These are phyloP conservation scores for Cydia splendana DNA, from an alignment of 1,140 invertebrate genomes.

Conservation along the genomic window DNA sequence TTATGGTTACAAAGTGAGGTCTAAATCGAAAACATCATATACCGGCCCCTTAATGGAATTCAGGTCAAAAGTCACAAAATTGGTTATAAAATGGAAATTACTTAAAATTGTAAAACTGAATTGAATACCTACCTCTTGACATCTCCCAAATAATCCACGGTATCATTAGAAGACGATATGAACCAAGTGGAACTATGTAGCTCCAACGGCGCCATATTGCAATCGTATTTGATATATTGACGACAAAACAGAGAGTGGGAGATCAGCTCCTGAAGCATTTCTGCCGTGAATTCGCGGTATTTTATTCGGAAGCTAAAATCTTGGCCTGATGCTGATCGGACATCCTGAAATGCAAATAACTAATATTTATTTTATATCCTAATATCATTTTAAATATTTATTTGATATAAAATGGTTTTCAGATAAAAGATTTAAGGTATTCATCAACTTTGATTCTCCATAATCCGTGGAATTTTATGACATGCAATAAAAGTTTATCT, in stretches of 20 bases:
- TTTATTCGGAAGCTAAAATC: conserved; percentile 92
- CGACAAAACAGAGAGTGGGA: conserved; percentile 93
- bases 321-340: conserved; percentile 85
- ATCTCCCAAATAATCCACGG: conserved; percentile 91
- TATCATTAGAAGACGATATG: conserved; percentile 87
- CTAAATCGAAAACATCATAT: too few relatives aligned
- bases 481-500: too few relatives aligned
- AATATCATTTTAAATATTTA: too few relatives aligned
- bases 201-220: conserved; percentile 92
- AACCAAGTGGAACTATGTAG: conserved; percentile 95
- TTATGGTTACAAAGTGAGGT: too few relatives aligned
- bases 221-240: conserved; percentile 95
- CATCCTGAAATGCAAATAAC: conserved; percentile 79
- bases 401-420: too few relatives aligned
- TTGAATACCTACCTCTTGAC: conserved; percentile 88
- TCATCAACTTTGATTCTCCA: too few relatives aligned
- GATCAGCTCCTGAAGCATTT: conserved; percentile 94
- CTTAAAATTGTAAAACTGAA: background rate
- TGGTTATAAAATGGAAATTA: background rate
- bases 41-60: too few relatives aligned
- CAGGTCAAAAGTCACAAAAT: too few relatives aligned
- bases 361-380: background rate
- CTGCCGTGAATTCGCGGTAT: conserved; percentile 92
- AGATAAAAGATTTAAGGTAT: too few relatives aligned
- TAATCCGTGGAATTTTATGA: too few relatives aligned